Base-by-base conservation (phyloP, 2,888 invertebrate genomes). In the Orchesellides sinensis region DNA sequence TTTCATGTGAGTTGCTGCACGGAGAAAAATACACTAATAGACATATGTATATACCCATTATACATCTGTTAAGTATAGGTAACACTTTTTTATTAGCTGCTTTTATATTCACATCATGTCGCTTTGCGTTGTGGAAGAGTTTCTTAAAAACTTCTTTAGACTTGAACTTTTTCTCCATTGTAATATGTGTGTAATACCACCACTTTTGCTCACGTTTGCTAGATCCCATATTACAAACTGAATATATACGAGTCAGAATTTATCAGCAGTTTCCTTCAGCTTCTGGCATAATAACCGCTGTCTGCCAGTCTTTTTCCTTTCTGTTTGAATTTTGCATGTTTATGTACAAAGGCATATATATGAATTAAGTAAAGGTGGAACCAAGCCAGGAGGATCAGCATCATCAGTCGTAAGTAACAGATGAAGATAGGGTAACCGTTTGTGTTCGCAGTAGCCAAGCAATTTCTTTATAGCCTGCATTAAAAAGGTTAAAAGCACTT, bases 81-180 rank as follows among this genome's bases (percentile, higher is more conserved):
- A 40, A 40, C 40, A 40, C 40, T 32, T 59, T n/a, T n/a, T 59
- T 59, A 59, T 59, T 59, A 59, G 59, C 32, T 32, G 32, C 59
- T 59, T 59, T 59, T 59, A n/a, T n/a, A 59, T 59, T 59, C 59
- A 59, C 59, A 59, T 59, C 59, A 59, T 59, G 59, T 29, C 59
- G 27, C 23, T 14, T 54, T 59, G 32, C 59, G 21, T 29, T n/a
- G n/a, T n/a, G n/a, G n/a, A n/a, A n/a, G n/a, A 59, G 59, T 32
- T 27, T 27, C 32, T 59, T 59, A 6, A 29, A 59, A 29, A 29
- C 59, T 59, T 59, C n/a, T 59, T 59, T 21, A 2, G 21, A 52
- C 19, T 52, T 52, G 19, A 21, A 12, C 35, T 35, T 17, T 49
- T 8, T 40, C 40, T 40, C 40, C 10, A 2, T 40, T 8, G 2